Base-by-base conservation (phyloP, 1,140 invertebrate genomes). In the Nomia melanderi region DNA sequence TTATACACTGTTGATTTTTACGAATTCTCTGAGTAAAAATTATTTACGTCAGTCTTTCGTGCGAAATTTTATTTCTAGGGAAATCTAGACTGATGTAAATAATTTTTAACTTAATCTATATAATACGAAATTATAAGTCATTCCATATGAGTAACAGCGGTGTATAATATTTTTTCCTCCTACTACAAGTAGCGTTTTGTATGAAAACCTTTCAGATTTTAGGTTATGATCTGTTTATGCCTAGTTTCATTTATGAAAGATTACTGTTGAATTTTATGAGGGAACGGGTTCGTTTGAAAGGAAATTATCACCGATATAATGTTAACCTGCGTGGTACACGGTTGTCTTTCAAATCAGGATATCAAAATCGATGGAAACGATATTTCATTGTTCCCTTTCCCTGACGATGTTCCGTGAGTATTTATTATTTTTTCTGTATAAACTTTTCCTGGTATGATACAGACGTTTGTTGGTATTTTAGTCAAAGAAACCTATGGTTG, bases 361-460 rank as follows among this genome's bases (percentile, higher is more conserved):
- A 86, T 80, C 7, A 78, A 71, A 60, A 31, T 88, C 27, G 27
- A 87, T 14, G 83, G 79, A 5, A 69, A 72, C 27, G 59, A 57
- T 20, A 77, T 88, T 31, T 23, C 44, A n/a, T 63, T 88, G 12
- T 88, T 79, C 33, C 17, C 72, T n/a, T 86, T 86, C 29, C 80
- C 87, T 1, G 62, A 81, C 1, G 78, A 87, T 44, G 44, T 69
- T 60, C 36, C 23, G 87, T 87, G 60, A 76, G 79, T 82, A 73
- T 41, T 47, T 70, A 17, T 29, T 36, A 25, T 20, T 72, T 0
- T 50, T 14, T 23, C 12, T 25, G 14, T 41, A 23, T 27, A 8
- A 25, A 11, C 3, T 5, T 25, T 27, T 8, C 1, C 7, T n/a
- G 23, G 25, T 62, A 17, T 44, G 5, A 33, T 54, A 36, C 33